Evolutionary conservation across 2,888 invertebrate species (phyloP).

Genomic region (Drosophila recens): DNA sequence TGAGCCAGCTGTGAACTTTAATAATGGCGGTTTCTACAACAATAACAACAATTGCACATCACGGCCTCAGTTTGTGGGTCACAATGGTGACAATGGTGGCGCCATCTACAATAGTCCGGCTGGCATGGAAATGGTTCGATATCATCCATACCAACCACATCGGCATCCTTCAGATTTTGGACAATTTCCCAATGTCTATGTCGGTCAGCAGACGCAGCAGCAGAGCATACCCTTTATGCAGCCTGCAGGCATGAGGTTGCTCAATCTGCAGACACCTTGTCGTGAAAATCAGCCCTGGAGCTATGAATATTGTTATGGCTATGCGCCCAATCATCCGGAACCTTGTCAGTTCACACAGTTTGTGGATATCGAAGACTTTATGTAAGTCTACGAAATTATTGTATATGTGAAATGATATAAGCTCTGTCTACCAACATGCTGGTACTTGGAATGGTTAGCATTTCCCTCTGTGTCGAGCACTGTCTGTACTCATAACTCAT

Average conservation of each 20-base stretch:
- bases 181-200: constrained; percentile 25
- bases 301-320: constrained; percentile 89
- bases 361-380: constrained; percentile 91
- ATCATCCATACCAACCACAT: constrained; percentile 69
- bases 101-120: constrained; percentile 22
- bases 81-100: constrained; percentile 3
- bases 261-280: constrained; percentile 85
- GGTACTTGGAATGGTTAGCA: background rate
- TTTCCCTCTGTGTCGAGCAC: background rate
- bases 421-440: background rate
- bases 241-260: constrained; percentile 19
- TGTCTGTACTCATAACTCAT: constrained; percentile 21
- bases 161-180: constrained; percentile 29
- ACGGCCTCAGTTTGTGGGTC: background rate
- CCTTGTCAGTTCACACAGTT: constrained; percentile 89
- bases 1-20: constrained; percentile 70
- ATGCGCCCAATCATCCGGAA: constrained; percentile 86
- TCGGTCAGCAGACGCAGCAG: constrained; percentile 7
- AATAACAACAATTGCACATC: constrained; percentile 28
- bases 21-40: constrained; percentile 54
- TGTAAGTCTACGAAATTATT: constrained; percentile 87
- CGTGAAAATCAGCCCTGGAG: constrained; percentile 87
- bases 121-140: constrained; percentile 36
- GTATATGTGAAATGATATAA: background rate
- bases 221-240: constrained; percentile 27